These are phyloP conservation scores for Arctopsyche grandis DNA, from an alignment of 1,140 invertebrate species.

Conservation along the genomic window DNA sequence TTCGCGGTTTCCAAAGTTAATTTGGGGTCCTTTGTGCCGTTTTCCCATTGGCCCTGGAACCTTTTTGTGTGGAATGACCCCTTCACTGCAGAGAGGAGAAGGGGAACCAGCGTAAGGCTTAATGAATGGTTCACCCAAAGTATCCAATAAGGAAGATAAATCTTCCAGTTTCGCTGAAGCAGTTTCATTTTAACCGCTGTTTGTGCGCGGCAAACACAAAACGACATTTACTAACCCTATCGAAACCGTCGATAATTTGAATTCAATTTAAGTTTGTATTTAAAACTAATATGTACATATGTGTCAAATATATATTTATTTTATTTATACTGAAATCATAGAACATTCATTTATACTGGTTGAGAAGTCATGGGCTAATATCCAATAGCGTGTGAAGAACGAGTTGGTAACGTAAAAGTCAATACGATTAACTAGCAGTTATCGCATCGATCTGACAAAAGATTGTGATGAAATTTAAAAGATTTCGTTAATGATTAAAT, in stretches of 20 bases:
- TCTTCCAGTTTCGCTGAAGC: slow-evolving; percentile 1
- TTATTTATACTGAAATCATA: no score
- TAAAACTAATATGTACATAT: no score
- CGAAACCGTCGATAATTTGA: neutral
- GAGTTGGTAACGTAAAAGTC: no score
- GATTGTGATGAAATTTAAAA: no score
- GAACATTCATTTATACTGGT: no score
- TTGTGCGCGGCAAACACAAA: neutral
- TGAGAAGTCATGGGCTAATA: no score
- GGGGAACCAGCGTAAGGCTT: neutral
- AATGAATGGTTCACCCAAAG: slow-evolving; percentile 8
- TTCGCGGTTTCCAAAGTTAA: slow-evolving; percentile 19
- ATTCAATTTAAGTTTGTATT: no score
- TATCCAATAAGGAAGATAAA: slow-evolving; percentile 18
- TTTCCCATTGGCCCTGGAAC: neutral
- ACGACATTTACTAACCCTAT: neutral
- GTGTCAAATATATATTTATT: no score
- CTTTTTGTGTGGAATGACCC: slow-evolving; percentile 28
- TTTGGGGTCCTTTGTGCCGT: slow-evolving; percentile 27
- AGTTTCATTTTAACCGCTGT: slow-evolving; percentile 3
- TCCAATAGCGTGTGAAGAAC: no score
- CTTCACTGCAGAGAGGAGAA: neutral
- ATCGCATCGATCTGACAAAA: no score
- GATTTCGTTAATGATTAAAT: no score
- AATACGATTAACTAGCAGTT: no score